phyloP scores from a whole-genome alignment of 2,797 vertebrate genomes.

The Buceros bicornis region DNA sequence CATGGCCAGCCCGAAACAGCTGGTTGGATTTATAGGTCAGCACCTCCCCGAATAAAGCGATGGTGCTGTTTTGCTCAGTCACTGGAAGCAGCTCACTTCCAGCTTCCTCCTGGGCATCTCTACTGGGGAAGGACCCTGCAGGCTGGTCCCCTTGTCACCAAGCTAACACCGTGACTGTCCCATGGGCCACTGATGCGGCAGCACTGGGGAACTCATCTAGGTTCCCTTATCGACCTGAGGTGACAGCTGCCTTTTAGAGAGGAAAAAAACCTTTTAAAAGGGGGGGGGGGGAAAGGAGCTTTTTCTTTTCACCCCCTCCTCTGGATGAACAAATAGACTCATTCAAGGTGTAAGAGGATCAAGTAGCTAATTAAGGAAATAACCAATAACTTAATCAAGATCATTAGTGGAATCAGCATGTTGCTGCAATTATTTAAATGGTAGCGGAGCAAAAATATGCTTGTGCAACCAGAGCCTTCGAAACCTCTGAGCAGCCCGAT shows the following conservation, averaged over 20 bases:
- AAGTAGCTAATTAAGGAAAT: constrained; percentile 68
- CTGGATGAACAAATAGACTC: background rate
- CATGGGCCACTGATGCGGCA: background rate
- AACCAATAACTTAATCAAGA: constrained; percentile 61
- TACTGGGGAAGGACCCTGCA: background rate
- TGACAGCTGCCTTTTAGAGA: background rate
- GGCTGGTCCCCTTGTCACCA: background rate
- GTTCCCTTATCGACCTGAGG: background rate
- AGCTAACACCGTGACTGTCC: background rate
- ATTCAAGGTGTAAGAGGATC: constrained; percentile 55
- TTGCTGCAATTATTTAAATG: constrained; percentile 57
- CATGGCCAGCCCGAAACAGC: accelerated
- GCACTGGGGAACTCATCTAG: background rate
- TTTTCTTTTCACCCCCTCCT: background rate
- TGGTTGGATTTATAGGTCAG: background rate
- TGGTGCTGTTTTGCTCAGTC: background rate
- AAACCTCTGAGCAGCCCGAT: background rate
- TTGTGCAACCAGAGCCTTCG: background rate
- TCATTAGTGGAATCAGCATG: constrained; percentile 48
- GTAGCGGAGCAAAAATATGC: constrained; percentile 15
- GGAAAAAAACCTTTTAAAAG: background rate
- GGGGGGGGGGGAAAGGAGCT: background rate
- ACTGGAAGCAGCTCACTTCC: background rate
- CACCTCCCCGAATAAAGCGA: accelerated
- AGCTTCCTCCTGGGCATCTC: background rate